Percentiles rank a stretch among this genome's conserved stretches.
Evolutionary conservation across 1,140 invertebrate genomes (phyloP).

Genomic region (Ericerus pela): DNA sequence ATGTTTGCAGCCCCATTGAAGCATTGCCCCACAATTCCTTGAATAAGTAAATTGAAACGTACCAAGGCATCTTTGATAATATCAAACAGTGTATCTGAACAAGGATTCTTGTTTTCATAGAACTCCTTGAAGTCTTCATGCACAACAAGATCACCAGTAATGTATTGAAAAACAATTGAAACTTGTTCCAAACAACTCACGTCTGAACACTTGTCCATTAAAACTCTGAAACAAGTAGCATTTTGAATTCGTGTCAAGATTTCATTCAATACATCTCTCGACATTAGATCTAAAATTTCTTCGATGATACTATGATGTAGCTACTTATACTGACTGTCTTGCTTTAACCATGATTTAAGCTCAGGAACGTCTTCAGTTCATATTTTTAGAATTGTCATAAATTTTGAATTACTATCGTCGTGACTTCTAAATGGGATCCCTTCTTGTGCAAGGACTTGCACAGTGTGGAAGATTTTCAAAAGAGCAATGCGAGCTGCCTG

Average conservation of each 20-base stretch:
- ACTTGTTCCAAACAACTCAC: conserved; percentile 13
- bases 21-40: conserved; percentile 15
- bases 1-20: conserved; percentile 16
- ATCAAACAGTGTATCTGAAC: conserved; percentile 13
- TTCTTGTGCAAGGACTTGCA: too few relatives aligned
- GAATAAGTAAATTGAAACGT: conserved; percentile 14
- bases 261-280: conserved; percentile 1
- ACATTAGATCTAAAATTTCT: conserved; percentile 3
- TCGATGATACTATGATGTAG: not conserved
- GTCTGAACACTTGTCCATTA: conserved; percentile 14
- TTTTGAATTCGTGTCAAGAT: conserved; percentile 13
- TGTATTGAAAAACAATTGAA: conserved; percentile 13
- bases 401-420: too few relatives aligned
- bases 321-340: not conserved
- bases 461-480: too few relatives aligned
- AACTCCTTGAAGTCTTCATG: conserved; percentile 16
- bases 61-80: conserved; percentile 15
- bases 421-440: too few relatives aligned
- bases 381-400: conserved; percentile 1
- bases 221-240: conserved; percentile 7
- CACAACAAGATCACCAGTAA: conserved; percentile 14
- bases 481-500: too few relatives aligned
- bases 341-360: not conserved
- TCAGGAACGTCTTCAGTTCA: not conserved
- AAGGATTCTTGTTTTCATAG: conserved; percentile 16